Base-by-base conservation (phyloP, 2,113 vertebrate species). In the Grantiella picta region DNA sequence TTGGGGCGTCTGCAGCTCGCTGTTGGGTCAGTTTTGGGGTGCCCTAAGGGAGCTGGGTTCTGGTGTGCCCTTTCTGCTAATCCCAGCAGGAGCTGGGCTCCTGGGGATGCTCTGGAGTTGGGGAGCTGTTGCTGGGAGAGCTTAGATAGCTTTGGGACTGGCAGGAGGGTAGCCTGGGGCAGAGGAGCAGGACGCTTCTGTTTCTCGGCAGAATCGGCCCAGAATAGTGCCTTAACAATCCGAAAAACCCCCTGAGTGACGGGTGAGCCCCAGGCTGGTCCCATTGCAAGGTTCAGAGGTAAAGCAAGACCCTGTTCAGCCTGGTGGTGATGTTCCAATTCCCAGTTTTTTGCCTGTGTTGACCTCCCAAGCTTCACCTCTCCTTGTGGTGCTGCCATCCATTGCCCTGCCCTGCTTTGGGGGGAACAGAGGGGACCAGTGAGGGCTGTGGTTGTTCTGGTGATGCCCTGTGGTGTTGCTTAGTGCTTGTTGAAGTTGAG, bases 211-310 rank as follows among this genome's bases (percentile, higher is more conserved):
- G 85, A 71, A 83, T 80, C 54, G 90, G 78, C 92, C 94, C 88
- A 68, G 88, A 97, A 86, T 97, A 97, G 96, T 97, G 95, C 96
- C 96, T 97, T 97, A 97, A 94, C 76, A 75, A 92, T 95, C 78
- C 0, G 44, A 94, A 87, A 33, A 84, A 95, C 63, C 9, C 71
- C 76, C 75, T 42, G 60, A 64, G 57, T 7, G 10, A 27, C 1
- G 24, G n/a, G 64, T 63, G 66, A 77, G 50, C 89, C 92, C 89
- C 75, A 47, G 33, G 28, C 2, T 4, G 1, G 60, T 63, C 84
- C 61, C 38, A 1, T 8, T 63, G 49, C 64, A 63, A 70, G 76
- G 79, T 63, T 66, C 49, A 86, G 65, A 90, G 63, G 44, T 80
- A 35, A 73, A 88, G 50, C 49, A 22, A 78, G 75, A 38, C n/a